Percentiles rank a stretch among this genome's conserved stretches.
Conservation (phyloP, 2,113 vertebrate genomes). For the Psittacula cyanocephala region DNA sequence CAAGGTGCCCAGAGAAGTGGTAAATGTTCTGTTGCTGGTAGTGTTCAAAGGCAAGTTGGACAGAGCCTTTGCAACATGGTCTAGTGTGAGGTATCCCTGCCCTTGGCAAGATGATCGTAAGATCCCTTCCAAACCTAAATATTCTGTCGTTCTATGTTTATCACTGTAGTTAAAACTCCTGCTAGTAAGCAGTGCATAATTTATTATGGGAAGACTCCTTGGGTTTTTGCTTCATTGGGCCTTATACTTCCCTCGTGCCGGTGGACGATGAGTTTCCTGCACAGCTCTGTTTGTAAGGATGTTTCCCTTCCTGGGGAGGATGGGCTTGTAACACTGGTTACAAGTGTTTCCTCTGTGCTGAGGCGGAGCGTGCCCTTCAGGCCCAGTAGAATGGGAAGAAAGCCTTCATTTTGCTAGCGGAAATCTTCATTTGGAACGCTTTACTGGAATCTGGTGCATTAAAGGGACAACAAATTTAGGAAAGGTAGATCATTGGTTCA, state of each 20-base stretch:
- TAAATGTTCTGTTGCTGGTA: not conserved
- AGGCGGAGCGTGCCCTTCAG: not conserved
- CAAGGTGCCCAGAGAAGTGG: not conserved
- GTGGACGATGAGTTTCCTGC: fast-evolving
- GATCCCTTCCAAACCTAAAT: not conserved
- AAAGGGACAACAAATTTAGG: not conserved
- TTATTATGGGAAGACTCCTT: not conserved
- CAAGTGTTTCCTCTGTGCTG: fast-evolving
- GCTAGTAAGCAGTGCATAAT: not conserved
- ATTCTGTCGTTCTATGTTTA: not conserved
- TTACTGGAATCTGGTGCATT: not conserved
- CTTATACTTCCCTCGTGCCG: fast-evolving
- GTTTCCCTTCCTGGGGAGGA: not conserved
- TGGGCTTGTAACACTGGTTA: fast-evolving
- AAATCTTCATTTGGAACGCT: not conserved
- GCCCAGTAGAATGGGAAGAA: not conserved
- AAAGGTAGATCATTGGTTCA: not conserved
- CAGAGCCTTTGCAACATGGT: not conserved
- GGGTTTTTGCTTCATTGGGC: not conserved
- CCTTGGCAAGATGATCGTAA: not conserved
- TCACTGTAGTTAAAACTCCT: not conserved
- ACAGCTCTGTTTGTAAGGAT: fast-evolving
- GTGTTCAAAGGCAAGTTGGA: not conserved
- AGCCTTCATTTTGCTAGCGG: not conserved
- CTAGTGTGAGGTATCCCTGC: not conserved